Percentiles rank a stretch among this genome's conserved stretches.
phyloP scores from a whole-genome alignment of 2,113 vertebrate species.

The Nycticorax nycticorax region DNA sequence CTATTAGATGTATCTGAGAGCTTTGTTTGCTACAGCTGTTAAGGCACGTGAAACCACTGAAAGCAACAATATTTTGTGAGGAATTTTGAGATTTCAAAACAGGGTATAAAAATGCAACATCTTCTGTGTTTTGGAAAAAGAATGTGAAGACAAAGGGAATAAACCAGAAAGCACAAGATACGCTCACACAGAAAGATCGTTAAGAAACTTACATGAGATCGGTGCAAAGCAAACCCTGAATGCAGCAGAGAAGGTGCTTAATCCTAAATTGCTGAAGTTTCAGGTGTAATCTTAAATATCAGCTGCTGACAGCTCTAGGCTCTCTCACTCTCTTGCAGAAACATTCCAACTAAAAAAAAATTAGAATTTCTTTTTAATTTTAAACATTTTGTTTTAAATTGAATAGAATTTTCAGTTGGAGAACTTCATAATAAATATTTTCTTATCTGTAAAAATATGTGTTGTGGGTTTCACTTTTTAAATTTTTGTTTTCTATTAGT shows the following conservation, averaged over 20 bases:
- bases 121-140: neutral
- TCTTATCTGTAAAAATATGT: neutral
- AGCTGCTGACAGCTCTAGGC: neutral
- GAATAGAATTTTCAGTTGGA: neutral
- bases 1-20: neutral
- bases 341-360: neutral
- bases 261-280: neutral
- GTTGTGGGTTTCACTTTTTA: neutral
- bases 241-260: neutral
- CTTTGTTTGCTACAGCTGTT: neutral
- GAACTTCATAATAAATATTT: neutral
- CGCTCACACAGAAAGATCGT: fast-evolving
- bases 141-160: neutral
- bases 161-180: neutral
- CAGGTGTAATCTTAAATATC: neutral
- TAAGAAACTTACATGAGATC: neutral
- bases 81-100: neutral
- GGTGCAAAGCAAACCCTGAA: neutral
- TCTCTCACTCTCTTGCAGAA: neutral
- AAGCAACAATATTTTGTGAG: neutral
- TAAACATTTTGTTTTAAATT: neutral
- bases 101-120: neutral
- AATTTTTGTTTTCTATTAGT: neutral
- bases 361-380: neutral
- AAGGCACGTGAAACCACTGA: neutral